Evolutionary conservation across 2,888 invertebrate genomes (phyloP), one percentile per base, ranked within the genome.

Genomic region (Ophraella communa): DNA sequence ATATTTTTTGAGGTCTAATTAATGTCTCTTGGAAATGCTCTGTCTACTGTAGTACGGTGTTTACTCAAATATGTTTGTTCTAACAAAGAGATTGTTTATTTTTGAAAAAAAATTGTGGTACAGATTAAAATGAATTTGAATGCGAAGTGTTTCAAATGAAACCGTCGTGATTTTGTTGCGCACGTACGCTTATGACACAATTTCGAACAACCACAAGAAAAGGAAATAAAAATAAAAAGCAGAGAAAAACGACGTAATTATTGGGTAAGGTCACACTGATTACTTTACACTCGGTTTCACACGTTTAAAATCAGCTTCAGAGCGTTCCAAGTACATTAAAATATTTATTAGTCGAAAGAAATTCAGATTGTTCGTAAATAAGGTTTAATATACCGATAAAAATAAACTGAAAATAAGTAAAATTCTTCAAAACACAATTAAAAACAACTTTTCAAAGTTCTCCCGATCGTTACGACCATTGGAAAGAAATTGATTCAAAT

Each of bases 241-340:
- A 63, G 56, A 55, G 57, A 70, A 71, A 64, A 70, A 67, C 67
- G 62, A 66, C 58, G 68, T 66, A 70, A 70, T 70, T 73, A 73
- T 75, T 73, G 73, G 73, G 74, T 76, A 75, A 77, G 77, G 78
- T 77, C 76, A 75, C 73, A 70, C 73, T 68, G 73, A 75, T 77
- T 70, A 77, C 76, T 78, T 77, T 73, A 76, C 76, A 76, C 74
- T 77, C 66, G 73, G 74, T 56, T 77, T 71, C 69, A 72, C 73
- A 69, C 58, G 63, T 65, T 60, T 61, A 51, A 49, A 61, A 60
- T 47, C 42, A 61, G 27, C 56, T 60, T 61, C 56, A 39, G 45
- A 57, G 55, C 56, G 59, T 56, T 53, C 49, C 60, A 45, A 64
- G 57, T 54, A 44, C 27, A 44, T 35, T 62, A 55, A 54, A 54